Base-by-base conservation (phyloP, 2,888 invertebrate genomes). In the Apodemia mormo region DNA sequence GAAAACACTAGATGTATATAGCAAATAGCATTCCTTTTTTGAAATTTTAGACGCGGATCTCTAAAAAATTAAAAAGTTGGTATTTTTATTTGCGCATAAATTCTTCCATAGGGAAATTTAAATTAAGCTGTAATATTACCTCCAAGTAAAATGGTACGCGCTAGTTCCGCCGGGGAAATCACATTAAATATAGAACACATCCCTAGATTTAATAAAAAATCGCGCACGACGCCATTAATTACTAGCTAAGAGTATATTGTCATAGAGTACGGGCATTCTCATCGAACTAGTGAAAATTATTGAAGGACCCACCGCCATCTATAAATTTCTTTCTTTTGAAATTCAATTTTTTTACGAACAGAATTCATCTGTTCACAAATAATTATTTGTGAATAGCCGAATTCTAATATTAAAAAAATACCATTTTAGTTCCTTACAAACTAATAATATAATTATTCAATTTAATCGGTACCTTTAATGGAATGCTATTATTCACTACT, bases 111-210 rank as follows among this genome's bases (percentile, higher is more conserved):
- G 61, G 61, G 37, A 64, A 64, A 64, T 64, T 64, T 64, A 64
- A 64, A 64, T 64, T 64, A 64, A 64, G 61, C 33, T 64, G 61
- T 64, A 64, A 64, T 64, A 64, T 64, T 64, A 37, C 61, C 61
- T 64, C 33, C 33, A 64, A 64, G 61, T 64, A 33, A 64, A 64
- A 64, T 37, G 61, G 14, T 54, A 54, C 52, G 61, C 61, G 61
- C 33, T 64, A 64, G 37, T 64, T 64, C 52, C 61, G 61, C 33
- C 33, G 61, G 61, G 61, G 61, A 64, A 64, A 64, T 64, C 61
- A 64, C 37, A 33, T 33, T 64, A 64, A 64, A 64, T 64, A 64
- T 64, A 64, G 61, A 64, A 64, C 30, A 64, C 61, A 64, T 64
- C 37, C 61, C 33, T 64, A 37, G 61, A 64, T 64, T 64, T 64